Evolutionary conservation across 2,888 invertebrate species (phyloP).

Genomic region (Carterocephalus palaemon): DNA sequence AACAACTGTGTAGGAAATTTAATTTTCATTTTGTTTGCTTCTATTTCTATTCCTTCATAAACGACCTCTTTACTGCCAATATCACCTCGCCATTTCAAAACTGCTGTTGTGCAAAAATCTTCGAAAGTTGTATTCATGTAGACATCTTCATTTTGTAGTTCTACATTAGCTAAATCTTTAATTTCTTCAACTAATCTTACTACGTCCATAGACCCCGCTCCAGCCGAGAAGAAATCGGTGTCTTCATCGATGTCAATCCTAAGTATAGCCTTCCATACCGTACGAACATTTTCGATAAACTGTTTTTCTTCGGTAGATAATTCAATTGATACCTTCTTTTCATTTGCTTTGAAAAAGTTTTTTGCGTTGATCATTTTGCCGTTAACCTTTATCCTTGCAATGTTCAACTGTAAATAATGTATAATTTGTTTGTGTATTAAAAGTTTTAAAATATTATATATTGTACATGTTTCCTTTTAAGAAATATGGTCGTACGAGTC

Average conservation of each 20-base stretch:
- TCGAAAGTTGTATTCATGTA: constrained; percentile 95
- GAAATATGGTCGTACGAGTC: no score
- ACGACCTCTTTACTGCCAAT: constrained; percentile 74
- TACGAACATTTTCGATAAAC: constrained; percentile 81
- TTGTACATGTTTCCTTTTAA: no score
- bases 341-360: constrained; percentile 84
- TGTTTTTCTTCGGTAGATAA: constrained; percentile 86
- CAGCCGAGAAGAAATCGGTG: constrained; percentile 95
- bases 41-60: constrained; percentile 86
- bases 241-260: constrained; percentile 85
- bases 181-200: constrained; percentile 95
- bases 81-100: constrained; percentile 83
- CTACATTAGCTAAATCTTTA: constrained; percentile 86
- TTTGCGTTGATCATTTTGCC: constrained; percentile 90
- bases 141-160: constrained; percentile 92
- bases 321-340: constrained; percentile 78
- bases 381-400: constrained; percentile 86
- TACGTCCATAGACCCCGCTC: constrained; percentile 99
- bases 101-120: constrained; percentile 85
- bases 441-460: no score
- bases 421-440: no score
- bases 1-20: constrained; percentile 94
- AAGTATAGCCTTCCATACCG: constrained; percentile 92
- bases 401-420: constrained; percentile 83
- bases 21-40: constrained; percentile 90